Base-by-base conservation (phyloP, 1,140 invertebrate genomes). In the Magallana angulata region DNA sequence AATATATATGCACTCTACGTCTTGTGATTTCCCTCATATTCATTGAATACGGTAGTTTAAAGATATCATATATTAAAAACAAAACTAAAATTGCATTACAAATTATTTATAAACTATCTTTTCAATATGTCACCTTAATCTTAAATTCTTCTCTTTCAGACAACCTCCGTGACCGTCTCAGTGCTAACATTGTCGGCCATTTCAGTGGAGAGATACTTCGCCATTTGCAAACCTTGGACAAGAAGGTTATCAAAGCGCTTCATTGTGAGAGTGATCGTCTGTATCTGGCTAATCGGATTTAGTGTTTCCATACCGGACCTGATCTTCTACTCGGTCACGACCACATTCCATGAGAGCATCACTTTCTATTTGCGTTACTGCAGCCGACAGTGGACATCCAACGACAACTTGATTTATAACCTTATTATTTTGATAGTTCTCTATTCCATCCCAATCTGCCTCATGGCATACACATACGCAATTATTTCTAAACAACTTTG, bases 161-260 rank as follows among this genome's bases (percentile, higher is more conserved):
- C 85, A 14, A 88, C 86, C 11, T 90, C 87, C 18, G 87, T 89
- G 7, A 60, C 84, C 0, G 87, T 90, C 1, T 90, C 86, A 5
- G 97, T 98, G 57, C 95, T 98, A 92, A 98, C 98, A 1, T 95
- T 98, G 90, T 98, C 97, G 1, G 98, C 97, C 94, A 98, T 98
- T 92, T 98, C 97, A 0, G 96, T 98, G 85, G 98, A 98, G 94
- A 96, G 98, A 91, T 98, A 97, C 97, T 98, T 98, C 94, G 98
- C 98, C 85, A 98, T 98, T 94, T 98, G 98, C 94, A 97, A 97
- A 94, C 98, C 98, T 11, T 96, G 98, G 71, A 97, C 97, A 94
- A 98, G 98, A 89, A 91, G 92, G 82, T 91, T 90, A 0, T 98
- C 97, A 0, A 97, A 97, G 0, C 95, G 96, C 14, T 95, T 97